These are phyloP conservation scores for Gobio occitaniae DNA, from an alignment of 2,797 vertebrate species.

Conservation along the genomic window DNA sequence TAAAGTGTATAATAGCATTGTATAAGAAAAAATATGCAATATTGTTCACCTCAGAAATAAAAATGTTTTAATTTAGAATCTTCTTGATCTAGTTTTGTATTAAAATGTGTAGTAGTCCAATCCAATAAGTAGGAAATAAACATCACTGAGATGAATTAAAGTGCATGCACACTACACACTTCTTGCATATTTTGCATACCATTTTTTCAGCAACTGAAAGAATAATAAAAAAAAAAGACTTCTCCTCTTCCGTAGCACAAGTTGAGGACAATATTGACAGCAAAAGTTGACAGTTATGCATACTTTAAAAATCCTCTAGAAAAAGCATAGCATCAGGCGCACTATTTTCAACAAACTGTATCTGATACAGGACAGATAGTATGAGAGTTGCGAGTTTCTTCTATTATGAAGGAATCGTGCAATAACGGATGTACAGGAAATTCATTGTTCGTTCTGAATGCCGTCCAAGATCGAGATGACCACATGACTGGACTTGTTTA, in stretches of 20 bases:
- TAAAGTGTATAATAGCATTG: not conserved
- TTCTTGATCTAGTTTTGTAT: not conserved
- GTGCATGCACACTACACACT: not conserved
- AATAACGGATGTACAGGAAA: not conserved
- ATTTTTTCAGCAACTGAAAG: not conserved
- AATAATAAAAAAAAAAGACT: not conserved
- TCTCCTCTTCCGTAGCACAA: not conserved
- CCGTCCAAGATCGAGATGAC: not conserved
- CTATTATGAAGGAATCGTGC: not conserved
- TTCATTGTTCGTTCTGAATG: slow-evolving; percentile 7
- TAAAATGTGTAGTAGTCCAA: not conserved
- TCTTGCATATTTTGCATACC: not conserved
- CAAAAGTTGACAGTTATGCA: not conserved
- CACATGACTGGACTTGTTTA: slow-evolving; percentile 17
- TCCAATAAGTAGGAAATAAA: not conserved
- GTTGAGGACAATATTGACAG: not conserved
- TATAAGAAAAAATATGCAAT: not conserved
- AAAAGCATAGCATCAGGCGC: not conserved
- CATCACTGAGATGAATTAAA: not conserved
- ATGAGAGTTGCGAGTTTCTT: not conserved
- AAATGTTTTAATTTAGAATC: not conserved
- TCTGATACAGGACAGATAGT: not conserved
- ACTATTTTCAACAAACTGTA: not conserved
- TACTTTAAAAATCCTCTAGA: not conserved
- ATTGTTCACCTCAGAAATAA: not conserved